phyloP scores from a whole-genome alignment of 2,113 vertebrate genomes.

The Lampris incognitus region DNA sequence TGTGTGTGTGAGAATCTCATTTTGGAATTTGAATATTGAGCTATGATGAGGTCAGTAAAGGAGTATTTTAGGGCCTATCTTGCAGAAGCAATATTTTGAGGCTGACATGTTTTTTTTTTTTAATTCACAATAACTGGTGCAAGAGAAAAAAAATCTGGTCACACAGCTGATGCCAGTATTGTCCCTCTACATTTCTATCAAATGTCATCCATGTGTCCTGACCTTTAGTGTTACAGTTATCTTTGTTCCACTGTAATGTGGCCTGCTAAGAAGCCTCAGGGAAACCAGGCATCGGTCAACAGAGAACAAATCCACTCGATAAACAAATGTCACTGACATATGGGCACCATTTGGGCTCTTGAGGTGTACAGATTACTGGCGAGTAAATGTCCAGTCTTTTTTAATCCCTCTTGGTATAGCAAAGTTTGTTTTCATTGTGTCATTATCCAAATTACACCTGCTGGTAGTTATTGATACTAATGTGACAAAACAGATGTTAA shows the following conservation, averaged over 20 bases:
- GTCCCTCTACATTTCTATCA: conserved; percentile 5
- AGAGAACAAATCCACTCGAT: neutral
- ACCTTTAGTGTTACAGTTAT: conserved; percentile 29
- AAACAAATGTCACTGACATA: neutral
- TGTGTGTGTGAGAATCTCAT: no score
- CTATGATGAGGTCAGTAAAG: no score
- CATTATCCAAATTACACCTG: no score
- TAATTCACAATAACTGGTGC: neutral
- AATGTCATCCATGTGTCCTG: conserved; percentile 26
- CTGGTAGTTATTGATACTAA: no score
- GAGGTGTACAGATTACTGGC: no score
- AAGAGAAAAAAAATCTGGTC: conserved; percentile 1
- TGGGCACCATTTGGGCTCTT: neutral
- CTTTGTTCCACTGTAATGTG: conserved; percentile 4
- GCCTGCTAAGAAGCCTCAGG: conserved; percentile 5
- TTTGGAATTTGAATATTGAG: no score
- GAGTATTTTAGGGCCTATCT: no score
- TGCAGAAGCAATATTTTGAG: no score
- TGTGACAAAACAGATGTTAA: no score
- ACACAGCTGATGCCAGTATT: neutral
- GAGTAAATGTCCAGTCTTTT: no score
- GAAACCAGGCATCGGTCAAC: neutral
- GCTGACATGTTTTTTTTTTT: no score
- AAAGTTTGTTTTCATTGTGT: no score
- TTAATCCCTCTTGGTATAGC: neutral